Evolutionary conservation across 2,113 vertebrate genomes (phyloP).

Genomic region (Panthera uncia): DNA sequence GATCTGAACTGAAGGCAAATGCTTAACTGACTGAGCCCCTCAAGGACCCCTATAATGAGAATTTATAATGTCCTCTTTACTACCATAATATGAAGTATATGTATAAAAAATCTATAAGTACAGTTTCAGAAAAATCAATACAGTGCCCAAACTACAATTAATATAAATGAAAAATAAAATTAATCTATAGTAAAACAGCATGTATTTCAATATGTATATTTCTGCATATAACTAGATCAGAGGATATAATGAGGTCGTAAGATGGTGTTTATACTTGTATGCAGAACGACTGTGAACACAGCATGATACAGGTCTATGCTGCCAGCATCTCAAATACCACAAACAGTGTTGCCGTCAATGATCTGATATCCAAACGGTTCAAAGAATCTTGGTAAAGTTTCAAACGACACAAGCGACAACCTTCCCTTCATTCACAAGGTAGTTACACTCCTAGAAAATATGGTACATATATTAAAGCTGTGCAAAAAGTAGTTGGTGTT

Average conservation of each 20-base stretch:
- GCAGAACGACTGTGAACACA: background rate
- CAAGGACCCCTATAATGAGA: background rate
- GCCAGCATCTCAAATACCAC: background rate
- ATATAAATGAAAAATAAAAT: background rate
- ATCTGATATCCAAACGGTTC: background rate
- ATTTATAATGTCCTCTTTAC: background rate
- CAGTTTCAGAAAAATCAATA: background rate
- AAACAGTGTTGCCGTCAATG: background rate
- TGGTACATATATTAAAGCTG: background rate
- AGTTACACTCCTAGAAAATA: background rate
- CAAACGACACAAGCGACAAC: background rate
- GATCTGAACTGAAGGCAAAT: background rate
- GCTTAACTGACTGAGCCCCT: background rate
- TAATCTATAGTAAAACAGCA: background rate
- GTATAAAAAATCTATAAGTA: background rate
- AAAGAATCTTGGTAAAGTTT: background rate
- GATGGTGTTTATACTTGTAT: background rate
- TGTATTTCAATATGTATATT: background rate
- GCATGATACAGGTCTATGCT: background rate
- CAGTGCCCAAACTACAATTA: background rate
- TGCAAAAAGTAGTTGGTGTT: background rate
- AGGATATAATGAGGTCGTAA: background rate
- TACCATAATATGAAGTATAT: background rate
- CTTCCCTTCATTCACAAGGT: background rate
- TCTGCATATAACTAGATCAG: background rate